These are phyloP conservation scores for Epizoanthus fatuus DNA, from an alignment of 92 coral and sea anemone species.

Conservation along the genomic window DNA sequence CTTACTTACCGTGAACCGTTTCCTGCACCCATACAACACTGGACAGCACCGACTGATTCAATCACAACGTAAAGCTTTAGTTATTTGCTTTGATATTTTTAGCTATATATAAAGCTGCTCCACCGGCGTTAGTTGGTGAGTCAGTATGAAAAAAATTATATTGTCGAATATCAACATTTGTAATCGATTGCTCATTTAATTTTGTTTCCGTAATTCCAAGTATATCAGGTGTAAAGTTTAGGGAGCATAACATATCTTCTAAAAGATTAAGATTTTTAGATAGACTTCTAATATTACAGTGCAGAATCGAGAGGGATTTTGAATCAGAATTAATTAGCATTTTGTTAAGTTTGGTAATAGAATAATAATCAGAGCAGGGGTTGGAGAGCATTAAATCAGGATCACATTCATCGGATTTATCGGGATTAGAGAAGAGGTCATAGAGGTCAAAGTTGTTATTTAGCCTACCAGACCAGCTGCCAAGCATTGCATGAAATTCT, in stretches of 20 bases:
- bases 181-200: slow-evolving; percentile 46
- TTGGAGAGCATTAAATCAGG: slow-evolving; percentile 41
- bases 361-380: slow-evolving; percentile 57
- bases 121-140: slow-evolving; percentile 70
- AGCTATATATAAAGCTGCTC: slow-evolving; percentile 69
- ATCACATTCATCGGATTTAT: slow-evolving; percentile 46
- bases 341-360: slow-evolving; percentile 35
- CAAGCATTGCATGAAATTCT: slow-evolving; percentile 56
- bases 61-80: too few species aligned
- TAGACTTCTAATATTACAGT: slow-evolving; percentile 72
- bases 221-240: slow-evolving; percentile 41
- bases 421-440: slow-evolving; percentile 34
- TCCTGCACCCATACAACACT: too few species aligned
- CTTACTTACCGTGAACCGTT: too few species aligned
- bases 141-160: slow-evolving; percentile 61
- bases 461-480: slow-evolving; percentile 60
- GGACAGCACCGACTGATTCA: too few species aligned
- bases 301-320: slow-evolving; percentile 54
- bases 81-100: too few species aligned
- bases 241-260: slow-evolving; percentile 31
- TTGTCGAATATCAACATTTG: slow-evolving; percentile 53
- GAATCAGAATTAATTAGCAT: slow-evolving; percentile 22
- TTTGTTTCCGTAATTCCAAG: slow-evolving; percentile 67
- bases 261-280: slow-evolving; percentile 52
- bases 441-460: slow-evolving; percentile 47